Conservation (phyloP, 2,888 invertebrate species). For the Sclerodermus sp. region DNA sequence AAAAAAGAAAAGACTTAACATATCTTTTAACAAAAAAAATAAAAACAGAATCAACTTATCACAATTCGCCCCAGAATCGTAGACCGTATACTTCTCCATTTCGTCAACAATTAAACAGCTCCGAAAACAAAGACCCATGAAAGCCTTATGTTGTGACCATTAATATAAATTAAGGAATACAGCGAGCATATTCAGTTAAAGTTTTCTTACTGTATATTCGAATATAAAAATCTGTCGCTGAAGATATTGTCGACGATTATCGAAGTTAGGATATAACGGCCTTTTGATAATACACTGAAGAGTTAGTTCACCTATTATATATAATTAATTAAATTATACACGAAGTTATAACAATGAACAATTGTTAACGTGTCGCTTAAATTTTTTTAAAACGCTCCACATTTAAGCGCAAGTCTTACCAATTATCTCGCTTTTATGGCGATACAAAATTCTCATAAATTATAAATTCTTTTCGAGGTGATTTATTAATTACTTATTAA, state of each 20-base stretch:
- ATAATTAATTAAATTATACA: too few species aligned
- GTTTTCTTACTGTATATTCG: slow-evolving; percentile 36
- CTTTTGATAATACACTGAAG: neutral
- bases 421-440: slow-evolving; percentile 1
- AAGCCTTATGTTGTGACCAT: slow-evolving; percentile 24
- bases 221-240: slow-evolving; percentile 39
- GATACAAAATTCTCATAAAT: slow-evolving; percentile 10
- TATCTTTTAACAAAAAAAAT: slow-evolving; percentile 41
- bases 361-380: neutral
- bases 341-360: too few species aligned
- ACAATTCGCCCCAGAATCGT: slow-evolving; percentile 50
- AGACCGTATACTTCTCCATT: slow-evolving; percentile 50
- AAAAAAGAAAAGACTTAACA: slow-evolving; percentile 38
- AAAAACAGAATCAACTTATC: slow-evolving; percentile 46
- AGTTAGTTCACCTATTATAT: too few species aligned
- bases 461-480: too few species aligned
- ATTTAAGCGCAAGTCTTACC: neutral
- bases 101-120: slow-evolving; percentile 52
- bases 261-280: slow-evolving; percentile 26
- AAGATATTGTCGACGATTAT: slow-evolving; percentile 26
- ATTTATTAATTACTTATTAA: too few species aligned
- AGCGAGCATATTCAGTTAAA: slow-evolving; percentile 26
- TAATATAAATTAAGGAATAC: slow-evolving; percentile 38
- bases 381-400: slow-evolving; percentile 3
- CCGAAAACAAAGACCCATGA: slow-evolving; percentile 22